Base-by-base conservation (phyloP, 1,140 invertebrate species). In the Homalodisca vitripennis region DNA sequence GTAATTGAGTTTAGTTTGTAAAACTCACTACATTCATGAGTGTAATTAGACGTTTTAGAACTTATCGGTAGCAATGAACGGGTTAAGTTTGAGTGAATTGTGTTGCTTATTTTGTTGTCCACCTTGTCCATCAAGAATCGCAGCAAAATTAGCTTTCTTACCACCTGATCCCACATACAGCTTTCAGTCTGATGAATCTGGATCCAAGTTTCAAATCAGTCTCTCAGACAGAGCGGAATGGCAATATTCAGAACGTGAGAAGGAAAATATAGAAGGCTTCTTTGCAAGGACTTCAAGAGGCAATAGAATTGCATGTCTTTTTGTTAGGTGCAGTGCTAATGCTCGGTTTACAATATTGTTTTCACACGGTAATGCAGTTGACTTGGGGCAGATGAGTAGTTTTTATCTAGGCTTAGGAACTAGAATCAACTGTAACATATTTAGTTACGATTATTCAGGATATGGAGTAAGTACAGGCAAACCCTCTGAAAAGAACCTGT, bases 81-180 rank as follows among this genome's bases (percentile, higher is more conserved):
- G 89, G 78, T 85, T 94, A 82, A 94, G 92, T 84, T 89, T 97
- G 71, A 93, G 93, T 86, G 97, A 99, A 85, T 86, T 99, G 75
- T 99, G 97, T 86, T 98, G 96, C 82, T 87, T 99, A 78, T 99
- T 99, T 84, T 99, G 98, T 86, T 99, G 98, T 87, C 98, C 98
- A 77, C 98, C 98, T 76, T 98, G 95, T 83, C 98, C 98, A 74
- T 97, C 96, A 71, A 88, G 93, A 80, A 99, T 99, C 76, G 95
- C 96, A 73, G 95, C 98, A 71, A 99, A 99, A 87, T 84, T 99
- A 76, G 98, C 98, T 70, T 99, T 99, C 83, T 87, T 99, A 77
- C 98, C 98, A 73, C 98, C 98, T 64, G 96, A 99, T 80, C 92
- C 97, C 71, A 98, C 97, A 63, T 99, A 99, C 83, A 91, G 90